Conservation (phyloP, 2,797 vertebrate species). For the Parotocinclus haroldoi region DNA sequence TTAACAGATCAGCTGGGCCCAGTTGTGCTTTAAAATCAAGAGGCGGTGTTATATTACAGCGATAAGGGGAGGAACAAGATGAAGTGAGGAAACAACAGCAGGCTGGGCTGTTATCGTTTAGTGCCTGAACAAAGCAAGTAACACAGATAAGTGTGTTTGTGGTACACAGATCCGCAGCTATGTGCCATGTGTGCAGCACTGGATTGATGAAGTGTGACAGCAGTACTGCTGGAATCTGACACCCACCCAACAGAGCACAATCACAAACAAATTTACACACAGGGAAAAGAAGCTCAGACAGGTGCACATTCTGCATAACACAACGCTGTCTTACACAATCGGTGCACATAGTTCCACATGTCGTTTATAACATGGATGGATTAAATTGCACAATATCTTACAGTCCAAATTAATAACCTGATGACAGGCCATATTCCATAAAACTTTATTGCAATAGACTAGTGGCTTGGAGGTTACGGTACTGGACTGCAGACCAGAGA, state of each 20-base stretch:
- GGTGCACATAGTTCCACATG: too few relatives aligned
- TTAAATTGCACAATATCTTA: too few relatives aligned
- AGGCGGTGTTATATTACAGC: constrained; percentile 61
- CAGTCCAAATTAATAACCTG: too few relatives aligned
- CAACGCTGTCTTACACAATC: not conserved
- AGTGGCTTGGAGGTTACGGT: too few relatives aligned
- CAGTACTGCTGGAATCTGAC: constrained; percentile 19
- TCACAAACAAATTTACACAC: constrained; percentile 40
- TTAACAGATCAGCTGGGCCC: constrained; percentile 31
- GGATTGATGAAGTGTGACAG: constrained; percentile 32
- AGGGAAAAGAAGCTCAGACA: constrained; percentile 17
- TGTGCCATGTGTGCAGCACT: constrained; percentile 19
- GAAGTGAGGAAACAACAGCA: constrained; percentile 56
- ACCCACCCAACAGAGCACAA: constrained; percentile 22
- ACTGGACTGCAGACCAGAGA: too few relatives aligned
- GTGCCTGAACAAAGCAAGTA: constrained; percentile 32
- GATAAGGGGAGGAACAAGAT: constrained; percentile 67
- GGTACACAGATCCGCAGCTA: constrained; percentile 10
- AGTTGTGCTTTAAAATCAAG: constrained; percentile 55
- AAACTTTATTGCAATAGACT: too few relatives aligned
- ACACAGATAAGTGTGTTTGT: constrained; percentile 18
- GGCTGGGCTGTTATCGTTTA: constrained; percentile 56
- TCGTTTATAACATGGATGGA: too few relatives aligned
- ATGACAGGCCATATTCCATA: too few relatives aligned
- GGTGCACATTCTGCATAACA: not conserved